A percentile compares a stretch with the other conserved stretches of the same genome.
Evolutionary conservation across 2,888 invertebrate genomes (phyloP).

Genomic region (Chymomyza caudatula): DNA sequence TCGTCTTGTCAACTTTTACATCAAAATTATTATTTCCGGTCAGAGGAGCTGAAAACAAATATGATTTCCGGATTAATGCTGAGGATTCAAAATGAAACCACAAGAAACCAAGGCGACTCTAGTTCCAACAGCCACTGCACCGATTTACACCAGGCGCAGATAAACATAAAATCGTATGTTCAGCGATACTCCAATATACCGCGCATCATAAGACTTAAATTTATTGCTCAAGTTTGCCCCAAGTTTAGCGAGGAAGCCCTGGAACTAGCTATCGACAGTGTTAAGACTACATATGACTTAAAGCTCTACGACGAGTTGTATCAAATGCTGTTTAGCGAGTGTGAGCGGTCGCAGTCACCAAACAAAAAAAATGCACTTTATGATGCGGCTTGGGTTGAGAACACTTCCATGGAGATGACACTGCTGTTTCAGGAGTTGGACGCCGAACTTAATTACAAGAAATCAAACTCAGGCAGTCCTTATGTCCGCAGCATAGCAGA

Average conservation of each 20-base stretch:
- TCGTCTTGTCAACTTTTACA: not conserved
- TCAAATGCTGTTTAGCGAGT: constrained; percentile 24
- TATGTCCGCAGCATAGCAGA: constrained; percentile 54
- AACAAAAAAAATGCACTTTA: constrained; percentile 21
- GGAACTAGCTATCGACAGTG: constrained; percentile 48
- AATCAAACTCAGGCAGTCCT: constrained; percentile 49
- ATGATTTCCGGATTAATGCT: constrained; percentile 34
- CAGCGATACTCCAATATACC: constrained; percentile 44
- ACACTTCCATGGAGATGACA: constrained; percentile 52
- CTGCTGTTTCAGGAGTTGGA: constrained; percentile 55
- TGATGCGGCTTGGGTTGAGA: constrained; percentile 53
- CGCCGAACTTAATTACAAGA: constrained; percentile 56
- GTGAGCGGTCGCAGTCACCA: not conserved
- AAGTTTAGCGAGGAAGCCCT: constrained; percentile 45
- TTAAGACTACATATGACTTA: constrained; percentile 52
- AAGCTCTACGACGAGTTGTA: constrained; percentile 52
- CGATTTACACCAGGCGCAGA: constrained; percentile 23
- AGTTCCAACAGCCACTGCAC: constrained; percentile 4
- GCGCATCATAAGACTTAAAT: constrained; percentile 42
- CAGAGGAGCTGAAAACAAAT: not conserved
- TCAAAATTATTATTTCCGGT: not conserved
- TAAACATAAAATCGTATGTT: constrained; percentile 43
- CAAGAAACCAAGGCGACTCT: not conserved
- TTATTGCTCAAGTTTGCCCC: constrained; percentile 57
- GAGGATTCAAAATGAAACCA: not conserved